phyloP scores from a whole-genome alignment of 2,797 vertebrate genomes.

The Sebastes reedi region DNA sequence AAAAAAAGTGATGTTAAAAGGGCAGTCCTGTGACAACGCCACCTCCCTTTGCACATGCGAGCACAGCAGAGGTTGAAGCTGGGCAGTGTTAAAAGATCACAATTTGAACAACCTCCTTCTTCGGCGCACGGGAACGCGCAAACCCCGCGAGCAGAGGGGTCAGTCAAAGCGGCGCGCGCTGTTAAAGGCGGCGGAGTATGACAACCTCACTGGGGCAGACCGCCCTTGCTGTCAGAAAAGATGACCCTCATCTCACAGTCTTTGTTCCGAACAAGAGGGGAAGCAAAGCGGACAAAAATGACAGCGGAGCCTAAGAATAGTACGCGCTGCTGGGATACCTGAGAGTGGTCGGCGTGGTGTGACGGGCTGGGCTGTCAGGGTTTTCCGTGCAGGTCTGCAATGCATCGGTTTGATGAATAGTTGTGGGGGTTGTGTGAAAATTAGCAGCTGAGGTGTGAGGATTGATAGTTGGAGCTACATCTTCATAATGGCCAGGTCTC shows the following conservation, averaged over 20 bases:
- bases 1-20: conserved; percentile 32
- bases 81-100: conserved; percentile 30
- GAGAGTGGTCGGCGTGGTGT: conserved; percentile 10
- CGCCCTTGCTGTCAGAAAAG: conserved; percentile 65
- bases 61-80: conserved; percentile 16
- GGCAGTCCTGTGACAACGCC: conserved; percentile 24
- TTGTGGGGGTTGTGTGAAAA: not conserved
- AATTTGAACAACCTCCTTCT: conserved; percentile 21
- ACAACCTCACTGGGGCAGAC: conserved; percentile 60
- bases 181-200: conserved; percentile 50
- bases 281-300: conserved; percentile 38
- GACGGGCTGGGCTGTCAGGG: not conserved
- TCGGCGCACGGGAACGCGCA: not conserved
- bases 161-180: conserved; percentile 6
- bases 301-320: conserved; percentile 45
- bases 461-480: not conserved
- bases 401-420: not conserved
- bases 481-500: not conserved
- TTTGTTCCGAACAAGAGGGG: conserved; percentile 59
- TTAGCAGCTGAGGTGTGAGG: not conserved
- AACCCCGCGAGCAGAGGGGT: conserved; percentile 6
- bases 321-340: conserved; percentile 38
- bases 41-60: conserved; percentile 5
- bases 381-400: not conserved
- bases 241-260: conserved; percentile 70